phyloP scores from a whole-genome alignment of 1,140 invertebrate species.

The Trichogramma pretiosum region DNA sequence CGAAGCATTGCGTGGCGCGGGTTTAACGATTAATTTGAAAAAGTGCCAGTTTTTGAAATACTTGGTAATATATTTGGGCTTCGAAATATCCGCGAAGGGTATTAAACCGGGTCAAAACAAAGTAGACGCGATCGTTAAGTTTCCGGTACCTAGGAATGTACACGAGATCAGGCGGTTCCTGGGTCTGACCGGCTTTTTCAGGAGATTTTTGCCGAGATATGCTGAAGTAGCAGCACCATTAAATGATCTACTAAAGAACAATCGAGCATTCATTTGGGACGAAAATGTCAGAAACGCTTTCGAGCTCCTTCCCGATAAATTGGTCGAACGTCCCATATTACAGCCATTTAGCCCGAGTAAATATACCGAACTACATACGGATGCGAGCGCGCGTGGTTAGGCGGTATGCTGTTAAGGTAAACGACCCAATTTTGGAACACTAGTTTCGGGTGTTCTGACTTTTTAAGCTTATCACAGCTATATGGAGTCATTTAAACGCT shows the following conservation, averaged over 20 bases:
- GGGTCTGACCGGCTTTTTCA: neutral
- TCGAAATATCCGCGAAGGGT: neutral
- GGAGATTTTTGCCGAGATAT: no score
- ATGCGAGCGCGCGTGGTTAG: slow-evolving; percentile 19
- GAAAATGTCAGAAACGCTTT: no score
- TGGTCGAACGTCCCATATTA: no score
- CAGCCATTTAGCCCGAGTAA: no score
- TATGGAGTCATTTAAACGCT: no score
- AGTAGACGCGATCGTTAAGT: neutral
- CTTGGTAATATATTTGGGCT: neutral
- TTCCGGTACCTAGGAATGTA: neutral
- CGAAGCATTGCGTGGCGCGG: neutral
- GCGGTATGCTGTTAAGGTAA: slow-evolving; percentile 19
- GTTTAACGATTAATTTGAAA: neutral
- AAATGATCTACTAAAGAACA: no score
- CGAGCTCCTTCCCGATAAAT: no score
- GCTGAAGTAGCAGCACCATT: no score
- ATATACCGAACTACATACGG: slow-evolving; percentile 22
- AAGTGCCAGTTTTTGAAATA: neutral
- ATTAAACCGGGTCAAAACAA: neutral
- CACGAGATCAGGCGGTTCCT: neutral
- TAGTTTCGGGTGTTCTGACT: no score
- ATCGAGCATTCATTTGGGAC: no score
- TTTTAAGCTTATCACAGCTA: no score
- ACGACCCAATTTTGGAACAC: no score